Evolutionary conservation across 2,797 vertebrate species (phyloP).

Genomic region (Pangasius sanitwongsei): DNA sequence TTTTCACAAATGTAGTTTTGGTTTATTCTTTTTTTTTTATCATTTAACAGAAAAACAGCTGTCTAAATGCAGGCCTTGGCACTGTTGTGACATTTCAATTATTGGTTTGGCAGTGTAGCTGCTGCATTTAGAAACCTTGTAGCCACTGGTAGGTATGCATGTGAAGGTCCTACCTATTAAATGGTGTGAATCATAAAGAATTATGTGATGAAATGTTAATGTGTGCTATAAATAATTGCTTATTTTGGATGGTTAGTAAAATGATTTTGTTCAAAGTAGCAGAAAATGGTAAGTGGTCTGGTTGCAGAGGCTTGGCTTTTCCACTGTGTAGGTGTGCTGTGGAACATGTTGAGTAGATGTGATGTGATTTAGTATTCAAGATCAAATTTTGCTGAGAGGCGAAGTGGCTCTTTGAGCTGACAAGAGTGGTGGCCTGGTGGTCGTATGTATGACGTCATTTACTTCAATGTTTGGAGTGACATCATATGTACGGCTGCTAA

Average conservation of each 20-base stretch:
- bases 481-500: slow-evolving; percentile 98
- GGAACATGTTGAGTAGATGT: background rate
- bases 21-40: slow-evolving; percentile 2
- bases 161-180: slow-evolving; percentile 8
- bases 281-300: slow-evolving; percentile 19
- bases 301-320: slow-evolving; percentile 8
- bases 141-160: background rate
- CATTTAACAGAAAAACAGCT: slow-evolving; percentile 11
- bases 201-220: slow-evolving; percentile 17
- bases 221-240: background rate
- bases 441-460: slow-evolving; percentile 98
- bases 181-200: slow-evolving; percentile 6
- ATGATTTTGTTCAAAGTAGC: slow-evolving; percentile 13
- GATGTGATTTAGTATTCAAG: slow-evolving; percentile 3
- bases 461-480: slow-evolving; percentile 95
- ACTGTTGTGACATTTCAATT: background rate
- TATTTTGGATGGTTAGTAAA: slow-evolving; percentile 2
- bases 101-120: slow-evolving; percentile 25
- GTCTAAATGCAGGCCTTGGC: slow-evolving; percentile 21
- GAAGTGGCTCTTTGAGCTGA: slow-evolving; percentile 57
- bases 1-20: background rate
- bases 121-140: slow-evolving; percentile 12
- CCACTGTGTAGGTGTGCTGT: background rate
- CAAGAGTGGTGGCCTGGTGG: slow-evolving; percentile 92
- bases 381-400: slow-evolving; percentile 38